These are phyloP conservation scores for Gonioctena quinquepunctata DNA, from an alignment of 1,140 invertebrate genomes.

Conservation along the genomic window DNA sequence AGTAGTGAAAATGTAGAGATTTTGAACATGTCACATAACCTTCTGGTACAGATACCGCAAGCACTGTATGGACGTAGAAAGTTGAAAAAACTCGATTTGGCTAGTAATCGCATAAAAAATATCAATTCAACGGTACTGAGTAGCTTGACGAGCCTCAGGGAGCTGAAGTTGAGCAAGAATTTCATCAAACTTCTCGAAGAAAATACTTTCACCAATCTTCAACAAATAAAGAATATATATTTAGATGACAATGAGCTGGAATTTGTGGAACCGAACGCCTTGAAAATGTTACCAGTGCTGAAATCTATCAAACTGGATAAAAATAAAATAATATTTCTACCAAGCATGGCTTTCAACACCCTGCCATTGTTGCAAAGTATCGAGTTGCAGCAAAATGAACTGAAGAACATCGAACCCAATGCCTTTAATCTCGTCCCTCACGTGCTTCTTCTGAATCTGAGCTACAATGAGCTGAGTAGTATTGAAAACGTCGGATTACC, in stretches of 20 bases:
- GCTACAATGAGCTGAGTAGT: slow-evolving; percentile 72
- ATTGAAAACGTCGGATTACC: slow-evolving; percentile 74
- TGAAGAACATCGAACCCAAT: slow-evolving; percentile 67
- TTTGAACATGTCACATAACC: slow-evolving; percentile 79
- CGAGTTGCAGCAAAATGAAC: slow-evolving; percentile 80
- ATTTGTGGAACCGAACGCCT: slow-evolving; percentile 74
- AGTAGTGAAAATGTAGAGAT: slow-evolving; percentile 60
- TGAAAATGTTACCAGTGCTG: slow-evolving; percentile 75
- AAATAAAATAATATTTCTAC: slow-evolving; percentile 72
- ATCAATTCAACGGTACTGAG: slow-evolving; percentile 70
- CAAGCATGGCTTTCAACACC: slow-evolving; percentile 76
- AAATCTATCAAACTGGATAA: slow-evolving; percentile 76
- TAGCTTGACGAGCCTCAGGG: slow-evolving; percentile 67
- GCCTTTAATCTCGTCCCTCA: slow-evolving; percentile 79
- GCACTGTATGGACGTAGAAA: slow-evolving; percentile 70
- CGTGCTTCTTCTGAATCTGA: slow-evolving; percentile 80
- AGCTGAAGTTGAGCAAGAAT: slow-evolving; percentile 74
- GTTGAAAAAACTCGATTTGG: slow-evolving; percentile 74
- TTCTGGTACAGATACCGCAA: slow-evolving; percentile 70
- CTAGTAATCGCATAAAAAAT: slow-evolving; percentile 76
- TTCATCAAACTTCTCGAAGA: slow-evolving; percentile 72
- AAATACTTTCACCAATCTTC: slow-evolving; percentile 73
- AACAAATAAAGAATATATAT: slow-evolving; percentile 72
- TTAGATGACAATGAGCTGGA: slow-evolving; percentile 82
- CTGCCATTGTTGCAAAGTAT: slow-evolving; percentile 73